Conservation (phyloP, 2,797 vertebrate species). For the Leptoclinus maculatus region DNA sequence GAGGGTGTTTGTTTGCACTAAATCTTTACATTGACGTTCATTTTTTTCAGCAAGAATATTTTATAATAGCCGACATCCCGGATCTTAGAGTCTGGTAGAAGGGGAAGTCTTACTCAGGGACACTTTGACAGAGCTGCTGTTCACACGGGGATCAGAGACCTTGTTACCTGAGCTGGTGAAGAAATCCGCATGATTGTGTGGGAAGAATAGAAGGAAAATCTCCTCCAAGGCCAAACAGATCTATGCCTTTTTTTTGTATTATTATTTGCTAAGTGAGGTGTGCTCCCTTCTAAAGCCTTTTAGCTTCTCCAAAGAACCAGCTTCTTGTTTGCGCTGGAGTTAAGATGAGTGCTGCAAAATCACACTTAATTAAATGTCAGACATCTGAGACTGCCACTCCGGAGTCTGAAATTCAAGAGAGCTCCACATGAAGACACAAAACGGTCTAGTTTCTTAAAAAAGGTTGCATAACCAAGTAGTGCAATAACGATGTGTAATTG, state of each 20-base stretch:
- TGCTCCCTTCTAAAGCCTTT: constrained; percentile 9
- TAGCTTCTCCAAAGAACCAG: constrained; percentile 1
- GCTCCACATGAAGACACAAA: constrained; percentile 28
- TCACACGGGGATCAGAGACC: not conserved
- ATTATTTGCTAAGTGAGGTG: not conserved
- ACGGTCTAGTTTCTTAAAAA: not conserved
- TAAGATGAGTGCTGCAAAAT: constrained; percentile 16
- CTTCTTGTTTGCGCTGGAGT: constrained; percentile 26
- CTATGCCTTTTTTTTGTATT: not conserved
- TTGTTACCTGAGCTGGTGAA: not conserved
- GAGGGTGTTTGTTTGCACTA: constrained; percentile 37
- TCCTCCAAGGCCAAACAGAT: not conserved
- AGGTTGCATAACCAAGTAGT: constrained; percentile 1
- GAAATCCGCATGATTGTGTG: not conserved
- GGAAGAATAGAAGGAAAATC: not conserved
- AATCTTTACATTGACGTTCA: constrained; percentile 36
- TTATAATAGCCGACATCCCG: not conserved
- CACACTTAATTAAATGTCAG: constrained; percentile 49
- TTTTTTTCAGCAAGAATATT: not conserved
- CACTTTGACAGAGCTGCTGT: not conserved
- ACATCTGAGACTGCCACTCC: constrained; percentile 10
- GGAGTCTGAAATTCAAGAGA: constrained; percentile 12
- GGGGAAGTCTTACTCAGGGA: not conserved
- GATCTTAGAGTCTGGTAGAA: not conserved
- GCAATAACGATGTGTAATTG: not conserved